Base-by-base conservation (phyloP, 1,140 invertebrate genomes). In the Drosophila kepulauana region DNA sequence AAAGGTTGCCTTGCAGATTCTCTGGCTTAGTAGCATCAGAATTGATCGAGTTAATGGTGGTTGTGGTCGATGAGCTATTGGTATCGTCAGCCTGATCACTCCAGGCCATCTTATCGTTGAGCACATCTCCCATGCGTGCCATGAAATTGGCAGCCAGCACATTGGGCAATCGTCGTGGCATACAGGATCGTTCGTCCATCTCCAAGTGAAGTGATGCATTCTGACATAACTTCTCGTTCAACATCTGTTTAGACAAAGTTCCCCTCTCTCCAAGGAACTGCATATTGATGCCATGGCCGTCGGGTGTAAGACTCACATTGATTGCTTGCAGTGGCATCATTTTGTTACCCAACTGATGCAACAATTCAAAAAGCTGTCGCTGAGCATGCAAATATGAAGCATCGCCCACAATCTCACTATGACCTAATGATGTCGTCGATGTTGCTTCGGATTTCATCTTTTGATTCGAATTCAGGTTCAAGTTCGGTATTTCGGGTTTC, bases 261-360 rank as follows among this genome's bases (percentile, higher is more conserved):
- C 33, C 57, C 20, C 30, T 51, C 7, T 61, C 71, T 2, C 33
- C 46, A 46, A 58, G 59, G 13, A 75, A 75, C n/a, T 59, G 54
- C 11, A 75, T 68, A 75, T 75, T 75, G 20, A 75, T 54, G 11
- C 73, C 59, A 2, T 65, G 68, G 1, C 73, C 73, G 8, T 75
- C 73, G 10, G 68, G 54, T 1, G 54, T 13, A 2, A 75, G 61
- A 20, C 59, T 75, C 3, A 75, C 11, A n/a, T 52, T 58, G 25
- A 75, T 65, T 2, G 67, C 45, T 15, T 71, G 59, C 0, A 75
- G 13, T 1, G 68, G 73, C 61, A 71, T 54, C 2, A 64, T 20
- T 13, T 72, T 64, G 15, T 72, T 68, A 1, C 73, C 73, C 61
- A 75, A 8, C 11, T 75, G 68, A 46, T 71, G 67, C 35, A 75